phyloP scores from a whole-genome alignment of 1,140 invertebrate species.

The Fopius arisanus region DNA sequence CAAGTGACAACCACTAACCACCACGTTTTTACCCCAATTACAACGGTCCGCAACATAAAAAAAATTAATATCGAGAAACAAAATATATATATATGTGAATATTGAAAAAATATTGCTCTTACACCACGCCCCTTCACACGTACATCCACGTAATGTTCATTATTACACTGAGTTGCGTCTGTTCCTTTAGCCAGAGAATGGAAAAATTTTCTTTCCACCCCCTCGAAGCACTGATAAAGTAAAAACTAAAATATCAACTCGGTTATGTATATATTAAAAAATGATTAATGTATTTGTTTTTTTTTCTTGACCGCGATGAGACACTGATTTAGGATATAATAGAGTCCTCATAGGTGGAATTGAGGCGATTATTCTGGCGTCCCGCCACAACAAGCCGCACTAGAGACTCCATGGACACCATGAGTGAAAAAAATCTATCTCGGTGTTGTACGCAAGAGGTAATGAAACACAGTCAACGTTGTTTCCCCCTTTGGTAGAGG shows the following conservation, averaged over 20 bases:
- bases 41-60: not conserved
- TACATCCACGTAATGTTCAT: conserved; percentile 4
- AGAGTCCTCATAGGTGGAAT: not conserved
- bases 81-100: no score
- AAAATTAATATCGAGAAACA: not conserved
- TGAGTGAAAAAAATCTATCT: conserved; percentile 2
- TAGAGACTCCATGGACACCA: conserved; percentile 43
- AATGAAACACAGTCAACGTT: not conserved
- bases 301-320: not conserved
- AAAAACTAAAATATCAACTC: no score
- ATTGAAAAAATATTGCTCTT: not conserved
- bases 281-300: no score
- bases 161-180: conserved; percentile 8
- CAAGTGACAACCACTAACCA: not conserved
- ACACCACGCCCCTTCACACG: conserved; percentile 9
- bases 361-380: not conserved
- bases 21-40: conserved; percentile 24
- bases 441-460: not conserved
- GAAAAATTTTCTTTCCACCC: conserved; percentile 37
- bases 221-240: conserved; percentile 3
- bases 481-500: not conserved
- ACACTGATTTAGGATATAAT: not conserved
- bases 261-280: no score
- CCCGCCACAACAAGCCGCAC: conserved; percentile 43
- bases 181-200: conserved; percentile 38